These are phyloP conservation scores for Gila robusta DNA, from an alignment of 2,797 vertebrate species.

Conservation along the genomic window DNA sequence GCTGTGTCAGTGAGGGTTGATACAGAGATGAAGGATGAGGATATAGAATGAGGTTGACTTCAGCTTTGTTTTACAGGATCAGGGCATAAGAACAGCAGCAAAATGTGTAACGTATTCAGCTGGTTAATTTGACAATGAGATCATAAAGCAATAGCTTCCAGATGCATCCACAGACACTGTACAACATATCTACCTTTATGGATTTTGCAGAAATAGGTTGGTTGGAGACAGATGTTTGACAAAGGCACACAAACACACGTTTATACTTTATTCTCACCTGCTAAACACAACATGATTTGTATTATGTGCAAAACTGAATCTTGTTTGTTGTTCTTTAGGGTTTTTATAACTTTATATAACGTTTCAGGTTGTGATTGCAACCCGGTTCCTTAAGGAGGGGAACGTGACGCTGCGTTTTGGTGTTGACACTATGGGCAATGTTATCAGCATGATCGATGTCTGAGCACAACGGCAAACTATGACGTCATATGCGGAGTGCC, in stretches of 20 bases:
- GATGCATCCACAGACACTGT: slow-evolving; percentile 16
- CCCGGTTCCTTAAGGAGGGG: background rate
- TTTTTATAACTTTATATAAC: background rate
- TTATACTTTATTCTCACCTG: background rate
- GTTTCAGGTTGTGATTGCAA: background rate
- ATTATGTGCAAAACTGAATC: background rate
- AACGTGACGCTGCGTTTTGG: background rate
- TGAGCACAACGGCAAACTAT: background rate
- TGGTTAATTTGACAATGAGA: slow-evolving; percentile 37
- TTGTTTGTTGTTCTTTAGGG: background rate
- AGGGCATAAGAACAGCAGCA: background rate
- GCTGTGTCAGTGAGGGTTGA: background rate
- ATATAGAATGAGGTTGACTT: background rate
- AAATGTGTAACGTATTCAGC: slow-evolving; percentile 7
- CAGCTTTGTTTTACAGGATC: background rate
- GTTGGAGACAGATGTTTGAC: background rate
- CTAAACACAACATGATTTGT: background rate
- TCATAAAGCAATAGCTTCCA: slow-evolving; percentile 6
- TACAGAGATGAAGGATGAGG: background rate
- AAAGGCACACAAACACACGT: background rate
- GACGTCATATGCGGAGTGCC: background rate
- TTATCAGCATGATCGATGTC: background rate
- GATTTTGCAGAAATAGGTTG: background rate
- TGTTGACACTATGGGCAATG: background rate
- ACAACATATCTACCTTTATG: background rate